Base-by-base conservation (phyloP, 2,888 invertebrate species). In the Octodonta nipae region DNA sequence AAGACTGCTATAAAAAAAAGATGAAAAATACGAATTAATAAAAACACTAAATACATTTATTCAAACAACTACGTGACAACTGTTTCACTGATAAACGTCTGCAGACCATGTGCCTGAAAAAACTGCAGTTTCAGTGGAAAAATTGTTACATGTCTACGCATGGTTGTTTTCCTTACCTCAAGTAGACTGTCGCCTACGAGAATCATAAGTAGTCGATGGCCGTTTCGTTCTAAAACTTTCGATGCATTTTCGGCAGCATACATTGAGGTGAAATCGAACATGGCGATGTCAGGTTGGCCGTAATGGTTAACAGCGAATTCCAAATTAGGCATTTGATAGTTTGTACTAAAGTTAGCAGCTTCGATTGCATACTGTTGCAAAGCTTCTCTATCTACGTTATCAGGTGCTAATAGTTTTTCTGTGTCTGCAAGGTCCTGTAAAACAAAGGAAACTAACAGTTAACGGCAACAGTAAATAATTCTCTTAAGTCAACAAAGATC, bases 261-360 rank as follows among this genome's bases (percentile, higher is more conserved):
- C 86, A 98, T 91, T 1, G 92, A 92, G 0, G 98, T 98, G 60
- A 98, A 98, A 64, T 98, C 98, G 61, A 98, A 98, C 75, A 96
- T 85, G 26, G 95, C 92, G 2, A 96, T 89, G 62, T 98, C 96
- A 0, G 93, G 88, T 58, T 91, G 88, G 1, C 92, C 92, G 58
- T 91, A 92, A 64, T 95, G 93, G 66, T 98, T 98, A 8, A 93
- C 82, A 1, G 96, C 95, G 63, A 93, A 98, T 61, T 95, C 92
- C 46, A 83, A 66, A 52, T 83, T 72, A 31, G 86, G 81, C 69
- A 91, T 72, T 50, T 82, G 78, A 51, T 81, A 81, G 56, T 83
- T 77, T 0, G 92, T 93, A 12, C 89, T 85, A 65, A 89, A 95
- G 45, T 87, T 78, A 2, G 96, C 96, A 0, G 96, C 96, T 59